phyloP scores from a whole-genome alignment of 2,888 invertebrate species.

The Electrophaes corylata region DNA sequence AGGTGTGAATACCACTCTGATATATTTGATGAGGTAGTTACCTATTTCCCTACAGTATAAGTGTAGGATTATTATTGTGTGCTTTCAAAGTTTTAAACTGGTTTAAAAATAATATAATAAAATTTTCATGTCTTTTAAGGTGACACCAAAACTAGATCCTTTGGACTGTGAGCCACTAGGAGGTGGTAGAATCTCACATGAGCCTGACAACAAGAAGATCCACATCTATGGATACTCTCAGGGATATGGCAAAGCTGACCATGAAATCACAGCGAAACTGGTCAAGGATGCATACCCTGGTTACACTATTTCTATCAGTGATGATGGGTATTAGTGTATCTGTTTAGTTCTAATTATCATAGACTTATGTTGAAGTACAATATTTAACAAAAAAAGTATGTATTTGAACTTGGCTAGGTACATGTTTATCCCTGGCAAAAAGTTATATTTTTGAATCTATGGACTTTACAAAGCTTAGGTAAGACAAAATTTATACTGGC shows the following conservation, averaged over 20 bases:
- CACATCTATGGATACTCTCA: slow-evolving; percentile 97
- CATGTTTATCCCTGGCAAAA: too few species aligned
- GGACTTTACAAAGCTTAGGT: too few species aligned
- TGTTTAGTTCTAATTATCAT: neutral
- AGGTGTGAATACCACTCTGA: slow-evolving; percentile 92
- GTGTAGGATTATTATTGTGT: too few species aligned
- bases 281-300: slow-evolving; percentile 89
- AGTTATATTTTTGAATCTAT: too few species aligned
- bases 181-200: slow-evolving; percentile 96
- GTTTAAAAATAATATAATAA: neutral
- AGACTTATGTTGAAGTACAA: neutral
- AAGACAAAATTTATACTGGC: too few species aligned
- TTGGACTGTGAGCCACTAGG: slow-evolving; percentile 93
- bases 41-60: neutral
- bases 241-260: slow-evolving; percentile 96
- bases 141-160: slow-evolving; percentile 70
- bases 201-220: slow-evolving; percentile 89
- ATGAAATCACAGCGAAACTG: slow-evolving; percentile 89
- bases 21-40: slow-evolving; percentile 78
- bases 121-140: slow-evolving; percentile 53
- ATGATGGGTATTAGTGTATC: slow-evolving; percentile 88
- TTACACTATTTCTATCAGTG: slow-evolving; percentile 91
- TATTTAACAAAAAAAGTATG: too few species aligned
- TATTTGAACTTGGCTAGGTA: too few species aligned
- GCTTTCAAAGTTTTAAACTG: too few species aligned